phyloP scores from a whole-genome alignment of 2,797 vertebrate genomes.

The Acrossocheilus wenchowensis region DNA sequence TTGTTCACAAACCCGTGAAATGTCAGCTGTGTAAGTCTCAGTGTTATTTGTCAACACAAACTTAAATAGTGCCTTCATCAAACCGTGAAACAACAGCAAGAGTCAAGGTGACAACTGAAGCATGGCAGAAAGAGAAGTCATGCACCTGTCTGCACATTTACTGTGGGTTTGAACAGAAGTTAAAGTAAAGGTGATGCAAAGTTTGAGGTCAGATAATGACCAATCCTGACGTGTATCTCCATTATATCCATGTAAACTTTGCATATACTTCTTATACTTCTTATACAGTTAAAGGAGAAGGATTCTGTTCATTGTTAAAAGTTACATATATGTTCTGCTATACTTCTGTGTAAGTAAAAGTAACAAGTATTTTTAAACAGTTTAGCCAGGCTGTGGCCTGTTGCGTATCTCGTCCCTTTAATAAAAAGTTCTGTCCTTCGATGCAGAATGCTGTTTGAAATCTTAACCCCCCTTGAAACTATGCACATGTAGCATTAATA shows the following conservation, averaged over 20 bases:
- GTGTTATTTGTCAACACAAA: slow-evolving; percentile 16
- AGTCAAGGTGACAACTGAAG: not conserved
- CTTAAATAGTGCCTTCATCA: not conserved
- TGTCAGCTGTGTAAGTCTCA: not conserved
- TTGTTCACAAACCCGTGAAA: slow-evolving; percentile 10
- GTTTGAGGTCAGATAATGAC: slow-evolving; percentile 1
- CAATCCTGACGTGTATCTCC: not conserved
- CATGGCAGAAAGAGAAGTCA: not conserved
- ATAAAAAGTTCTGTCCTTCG: not conserved
- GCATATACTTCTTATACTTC: too few species aligned
- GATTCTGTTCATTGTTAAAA: not conserved
- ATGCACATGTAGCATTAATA: not conserved
- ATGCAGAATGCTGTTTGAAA: not conserved
- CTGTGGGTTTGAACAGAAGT: not conserved
- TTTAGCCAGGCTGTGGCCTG: slow-evolving; percentile 17
- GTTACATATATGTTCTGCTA: not conserved
- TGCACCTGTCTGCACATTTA: not conserved
- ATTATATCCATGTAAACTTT: not conserved
- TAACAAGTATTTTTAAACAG: not conserved
- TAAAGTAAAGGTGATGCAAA: not conserved
- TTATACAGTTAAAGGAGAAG: not conserved
- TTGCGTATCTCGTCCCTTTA: not conserved
- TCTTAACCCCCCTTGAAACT: not conserved
- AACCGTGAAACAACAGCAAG: not conserved
- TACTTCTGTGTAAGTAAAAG: not conserved